Base-by-base conservation (phyloP, 2,888 invertebrate genomes). In the Dione juno region DNA sequence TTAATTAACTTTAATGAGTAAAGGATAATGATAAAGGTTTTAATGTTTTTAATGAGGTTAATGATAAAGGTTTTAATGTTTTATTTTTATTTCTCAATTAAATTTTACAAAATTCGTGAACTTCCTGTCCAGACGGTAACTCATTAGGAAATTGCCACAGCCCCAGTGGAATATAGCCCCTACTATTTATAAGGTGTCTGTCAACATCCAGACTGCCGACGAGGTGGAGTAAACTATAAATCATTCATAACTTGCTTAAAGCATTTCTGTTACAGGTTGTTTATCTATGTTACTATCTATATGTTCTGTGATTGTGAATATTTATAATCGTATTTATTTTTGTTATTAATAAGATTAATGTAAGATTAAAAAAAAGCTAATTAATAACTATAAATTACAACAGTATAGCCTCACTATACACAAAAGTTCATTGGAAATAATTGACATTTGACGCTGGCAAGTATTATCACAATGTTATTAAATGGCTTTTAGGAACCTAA, bases 51-150 rank as follows among this genome's bases (percentile, higher is more conserved):
- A n/a, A n/a, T n/a, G n/a, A n/a, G n/a, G n/a, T n/a, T n/a, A n/a
- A n/a, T n/a, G 28, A 45, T 28, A 28, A 0, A 5, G 28, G n/a
- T 45, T 21, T 19, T 10, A 16, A 21, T 50, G 19, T 35, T 6
- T n/a, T n/a, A 45, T 16, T 28, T 43, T 43, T 37, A 10, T n/a
- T 37, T 63, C n/a, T 40, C 52, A 50, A 19, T 50, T 50, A 1
- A 48, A 40, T 40, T 50, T 64, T 37, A 64, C 21, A 50, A 52
- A 40, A 52, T 64, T 50, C 52, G 37, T 37, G 10, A 50, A 50
- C 40, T 50, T 64, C 52, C 64, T 64, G 64, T 64, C 64, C 50
- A 64, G 64, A 64, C 64, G 64, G 52, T 1, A 52, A 64, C 40
- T 64, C 64, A 64, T 64, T 64, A 64, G 40, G 64, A 40, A 64